Evolutionary conservation across 2,797 vertebrate species (phyloP).

Genomic region (Euphonia xanthogaster): DNA sequence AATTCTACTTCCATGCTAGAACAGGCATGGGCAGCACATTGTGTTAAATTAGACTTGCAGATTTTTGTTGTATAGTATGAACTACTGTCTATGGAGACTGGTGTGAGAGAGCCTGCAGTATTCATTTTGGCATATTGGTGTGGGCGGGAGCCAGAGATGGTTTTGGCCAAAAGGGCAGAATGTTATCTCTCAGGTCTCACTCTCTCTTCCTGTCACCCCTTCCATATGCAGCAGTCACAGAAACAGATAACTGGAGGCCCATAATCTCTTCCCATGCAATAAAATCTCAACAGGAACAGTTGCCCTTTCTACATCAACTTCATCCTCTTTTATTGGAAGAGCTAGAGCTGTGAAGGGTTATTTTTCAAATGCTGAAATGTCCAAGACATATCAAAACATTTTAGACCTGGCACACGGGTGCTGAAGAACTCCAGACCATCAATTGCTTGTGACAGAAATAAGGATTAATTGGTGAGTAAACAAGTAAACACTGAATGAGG

Average conservation of each 20-base stretch:
- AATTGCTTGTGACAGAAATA: neutral
- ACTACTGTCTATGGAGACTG: conserved; percentile 3
- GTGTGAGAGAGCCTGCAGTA: neutral
- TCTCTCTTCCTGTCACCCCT: neutral
- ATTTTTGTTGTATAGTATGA: conserved; percentile 13
- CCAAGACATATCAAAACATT: neutral
- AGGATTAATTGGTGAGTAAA: neutral
- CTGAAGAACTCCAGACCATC: neutral
- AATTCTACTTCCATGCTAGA: conserved; percentile 2
- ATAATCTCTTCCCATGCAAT: neutral
- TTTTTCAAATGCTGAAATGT: neutral
- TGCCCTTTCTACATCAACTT: neutral
- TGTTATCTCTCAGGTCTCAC: neutral
- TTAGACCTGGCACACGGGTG: neutral
- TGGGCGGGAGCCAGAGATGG: rapidly evolving
- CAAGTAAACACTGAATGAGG: neutral
- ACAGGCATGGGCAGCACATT: neutral
- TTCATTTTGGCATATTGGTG: neutral
- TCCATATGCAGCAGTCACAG: neutral
- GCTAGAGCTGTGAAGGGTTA: neutral
- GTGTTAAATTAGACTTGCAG: conserved; percentile 31
- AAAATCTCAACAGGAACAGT: neutral
- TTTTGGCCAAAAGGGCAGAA: neutral
- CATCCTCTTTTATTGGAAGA: neutral
- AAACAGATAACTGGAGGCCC: neutral